Base-by-base conservation (phyloP, 2,113 vertebrate genomes). In the Fulmarus glacialis region DNA sequence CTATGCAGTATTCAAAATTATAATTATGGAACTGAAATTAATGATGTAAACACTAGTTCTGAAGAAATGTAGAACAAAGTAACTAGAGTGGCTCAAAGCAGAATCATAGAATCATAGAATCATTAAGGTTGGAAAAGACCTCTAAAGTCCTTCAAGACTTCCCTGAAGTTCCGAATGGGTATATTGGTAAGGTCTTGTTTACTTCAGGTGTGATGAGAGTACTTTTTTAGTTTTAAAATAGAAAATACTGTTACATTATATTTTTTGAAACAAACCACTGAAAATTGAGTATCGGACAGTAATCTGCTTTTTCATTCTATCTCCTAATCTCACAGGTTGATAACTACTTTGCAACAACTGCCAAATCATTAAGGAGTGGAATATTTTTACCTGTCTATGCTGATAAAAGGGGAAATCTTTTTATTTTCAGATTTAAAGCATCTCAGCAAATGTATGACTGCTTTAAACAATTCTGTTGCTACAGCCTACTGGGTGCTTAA, bases 231-330 rank as follows among this genome's bases (percentile, higher is more conserved):
- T 50, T 90, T 73, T 62, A 50, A 81, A 70, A 60, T 7, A 62
- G 30, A 71, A 66, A 85, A 78, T 85, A 50, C 11, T 0, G 0
- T 63, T 29, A 3, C 12, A 26, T 63, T 63, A 9, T 24, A 32
- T 43, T 30, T 77, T 52, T 38, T 84, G 22, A 84, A 83, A 68
- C 9, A 84, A 50, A 87, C 6, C 32, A 40, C 29, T 81, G 62
- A 83, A 68, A 72, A 60, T 3, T 30, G 67, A 72, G 16, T 50
- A 9, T 50, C 16, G 12, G 45, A 42, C 12, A 63, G 48, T 73
- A 45, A 56, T 77, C 63, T 55, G 15, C 11, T 72, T 60, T 77
- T 80, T 81, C 20, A 12, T 38, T 83, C 62, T 48, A 22, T 24
- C 17, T 82, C 30, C 17, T 52, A 40, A 48, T 72, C 47, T 84